phyloP scores from a whole-genome alignment of 2,113 vertebrate species.

The Nycticorax nycticorax region DNA sequence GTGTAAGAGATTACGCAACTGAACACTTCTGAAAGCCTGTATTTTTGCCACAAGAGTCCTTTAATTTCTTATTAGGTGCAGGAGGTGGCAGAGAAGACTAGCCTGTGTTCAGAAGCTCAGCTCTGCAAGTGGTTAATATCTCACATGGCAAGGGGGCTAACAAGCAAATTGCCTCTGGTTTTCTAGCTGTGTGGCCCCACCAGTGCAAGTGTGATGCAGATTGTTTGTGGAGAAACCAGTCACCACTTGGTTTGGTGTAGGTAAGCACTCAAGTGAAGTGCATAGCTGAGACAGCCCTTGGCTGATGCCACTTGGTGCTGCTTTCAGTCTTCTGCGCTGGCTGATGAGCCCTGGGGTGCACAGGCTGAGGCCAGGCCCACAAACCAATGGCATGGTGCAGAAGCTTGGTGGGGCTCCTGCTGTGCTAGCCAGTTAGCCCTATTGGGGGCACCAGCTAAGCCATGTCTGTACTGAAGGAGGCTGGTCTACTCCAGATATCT shows the following conservation, averaged over 20 bases:
- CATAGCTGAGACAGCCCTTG: neutral
- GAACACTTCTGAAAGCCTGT: neutral
- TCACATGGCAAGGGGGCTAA: neutral
- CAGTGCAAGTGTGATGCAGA: neutral
- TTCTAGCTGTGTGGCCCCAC: neutral
- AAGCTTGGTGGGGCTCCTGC: neutral
- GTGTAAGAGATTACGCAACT: neutral
- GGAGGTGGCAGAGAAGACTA: neutral
- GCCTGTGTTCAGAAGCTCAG: neutral
- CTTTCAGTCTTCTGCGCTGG: neutral
- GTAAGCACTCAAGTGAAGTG: too few species aligned
- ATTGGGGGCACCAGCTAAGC: neutral
- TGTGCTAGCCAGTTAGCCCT: neutral
- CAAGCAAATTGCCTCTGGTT: neutral
- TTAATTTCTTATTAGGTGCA: neutral
- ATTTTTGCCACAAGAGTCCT: neutral
- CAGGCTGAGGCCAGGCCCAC: neutral
- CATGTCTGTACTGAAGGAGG: neutral
- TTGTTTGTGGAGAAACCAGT: neutral
- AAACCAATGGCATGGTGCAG: neutral
- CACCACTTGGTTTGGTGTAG: neutral
- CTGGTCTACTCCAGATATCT: neutral
- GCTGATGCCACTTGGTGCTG: neutral
- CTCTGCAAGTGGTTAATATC: neutral
- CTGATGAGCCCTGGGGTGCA: accelerated